Percentiles rank a stretch among this genome's conserved stretches.
These are phyloP conservation scores for Pteromalus puparum DNA, from an alignment of 1,140 invertebrate species.

Conservation along the genomic window DNA sequence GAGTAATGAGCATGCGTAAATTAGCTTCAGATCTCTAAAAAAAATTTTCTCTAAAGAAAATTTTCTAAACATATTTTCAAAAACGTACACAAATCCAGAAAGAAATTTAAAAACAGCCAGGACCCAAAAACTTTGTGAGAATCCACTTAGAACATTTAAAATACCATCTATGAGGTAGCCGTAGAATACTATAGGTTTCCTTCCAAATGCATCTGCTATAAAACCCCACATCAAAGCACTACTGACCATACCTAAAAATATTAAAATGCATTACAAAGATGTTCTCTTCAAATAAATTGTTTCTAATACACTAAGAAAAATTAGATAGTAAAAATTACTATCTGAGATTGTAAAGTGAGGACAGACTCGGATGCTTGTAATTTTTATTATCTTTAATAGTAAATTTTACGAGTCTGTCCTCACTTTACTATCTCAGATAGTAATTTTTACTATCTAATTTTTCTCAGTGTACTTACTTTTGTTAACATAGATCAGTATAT, in stretches of 20 bases:
- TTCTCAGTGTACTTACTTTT: not conserved
- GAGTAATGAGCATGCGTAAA: too few relatives aligned
- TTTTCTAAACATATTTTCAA: slow-evolving; percentile 54
- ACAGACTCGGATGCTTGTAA: too few relatives aligned
- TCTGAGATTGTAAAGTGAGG: too few relatives aligned
- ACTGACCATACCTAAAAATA: slow-evolving; percentile 84
- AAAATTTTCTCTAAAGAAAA: too few relatives aligned
- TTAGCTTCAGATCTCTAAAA: too few relatives aligned
- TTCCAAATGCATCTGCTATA: slow-evolving; percentile 85
- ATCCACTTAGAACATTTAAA: slow-evolving; percentile 80
- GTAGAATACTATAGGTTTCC: slow-evolving; percentile 81
- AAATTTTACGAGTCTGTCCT: too few relatives aligned
- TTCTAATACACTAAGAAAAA: too few relatives aligned
- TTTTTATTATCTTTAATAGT: too few relatives aligned
- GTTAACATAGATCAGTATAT: slow-evolving; percentile 38
- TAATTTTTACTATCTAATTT: too few relatives aligned
- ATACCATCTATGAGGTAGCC: slow-evolving; percentile 84
- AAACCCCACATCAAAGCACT: slow-evolving; percentile 90
- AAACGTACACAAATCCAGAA: slow-evolving; percentile 85
- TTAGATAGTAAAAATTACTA: too few relatives aligned
- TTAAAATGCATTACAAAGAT: not conserved
- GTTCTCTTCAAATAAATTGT: too few relatives aligned
- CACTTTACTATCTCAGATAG: too few relatives aligned
- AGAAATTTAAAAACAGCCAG: slow-evolving; percentile 84
- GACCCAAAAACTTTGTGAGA: slow-evolving; percentile 83